phyloP scores from a whole-genome alignment of 2,797 vertebrate genomes.

The Syndactyla subalaris region DNA sequence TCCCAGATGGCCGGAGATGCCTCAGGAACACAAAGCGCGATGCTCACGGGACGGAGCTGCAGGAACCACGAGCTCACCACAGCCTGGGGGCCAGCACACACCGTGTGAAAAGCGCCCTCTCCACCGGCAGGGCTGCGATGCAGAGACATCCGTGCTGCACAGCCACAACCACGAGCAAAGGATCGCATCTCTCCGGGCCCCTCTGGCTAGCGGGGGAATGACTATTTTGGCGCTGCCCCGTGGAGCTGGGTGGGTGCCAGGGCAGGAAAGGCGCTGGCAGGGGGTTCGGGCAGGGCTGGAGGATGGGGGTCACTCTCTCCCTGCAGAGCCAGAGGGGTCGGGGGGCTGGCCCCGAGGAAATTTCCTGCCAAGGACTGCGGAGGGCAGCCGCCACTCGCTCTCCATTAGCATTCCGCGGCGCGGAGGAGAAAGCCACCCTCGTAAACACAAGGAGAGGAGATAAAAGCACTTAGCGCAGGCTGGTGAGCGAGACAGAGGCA shows the following conservation, averaged over 20 bases:
- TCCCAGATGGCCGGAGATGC: neutral
- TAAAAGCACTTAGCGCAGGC: slow-evolving; percentile 45
- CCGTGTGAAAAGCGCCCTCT: neutral
- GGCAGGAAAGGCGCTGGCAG: neutral
- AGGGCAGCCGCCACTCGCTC: slow-evolving; percentile 20
- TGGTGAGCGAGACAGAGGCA: neutral
- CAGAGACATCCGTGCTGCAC: neutral
- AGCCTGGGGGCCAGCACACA: neutral
- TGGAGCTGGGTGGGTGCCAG: neutral
- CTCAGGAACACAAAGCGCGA: neutral
- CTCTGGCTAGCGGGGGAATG: neutral
- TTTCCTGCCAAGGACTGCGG: slow-evolving; percentile 32
- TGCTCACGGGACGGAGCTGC: rapidly evolving
- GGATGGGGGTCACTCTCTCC: neutral
- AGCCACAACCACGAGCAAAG: neutral
- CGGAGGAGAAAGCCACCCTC: slow-evolving; percentile 31
- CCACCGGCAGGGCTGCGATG: neutral
- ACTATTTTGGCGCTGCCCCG: rapidly evolving
- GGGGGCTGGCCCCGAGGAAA: neutral
- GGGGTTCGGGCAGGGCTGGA: neutral
- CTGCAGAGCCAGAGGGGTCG: neutral
- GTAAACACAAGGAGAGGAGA: slow-evolving; percentile 50
- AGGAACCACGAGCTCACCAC: neutral
- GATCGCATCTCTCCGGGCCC: rapidly evolving
- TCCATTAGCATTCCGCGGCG: slow-evolving; percentile 39